Evolutionary conservation across 2,113 vertebrate genomes (phyloP).

Genomic region (Melospiza melodia): DNA sequence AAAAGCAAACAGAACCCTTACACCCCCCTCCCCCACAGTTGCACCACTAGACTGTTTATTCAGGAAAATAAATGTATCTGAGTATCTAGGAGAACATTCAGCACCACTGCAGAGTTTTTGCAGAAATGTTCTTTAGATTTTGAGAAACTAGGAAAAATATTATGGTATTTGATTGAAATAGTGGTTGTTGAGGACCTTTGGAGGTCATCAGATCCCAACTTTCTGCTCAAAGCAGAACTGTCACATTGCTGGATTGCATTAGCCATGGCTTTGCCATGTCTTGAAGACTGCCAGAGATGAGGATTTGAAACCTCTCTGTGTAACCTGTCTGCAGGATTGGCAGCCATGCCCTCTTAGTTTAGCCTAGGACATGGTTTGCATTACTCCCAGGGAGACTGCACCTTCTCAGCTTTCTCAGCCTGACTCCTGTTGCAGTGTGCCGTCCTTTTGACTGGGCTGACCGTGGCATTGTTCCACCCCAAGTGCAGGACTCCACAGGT

Average conservation of each 20-base stretch:
- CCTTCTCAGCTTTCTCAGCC: background rate
- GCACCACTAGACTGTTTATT: background rate
- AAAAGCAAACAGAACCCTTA: background rate
- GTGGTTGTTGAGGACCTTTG: background rate
- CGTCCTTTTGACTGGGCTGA: background rate
- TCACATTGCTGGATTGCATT: background rate
- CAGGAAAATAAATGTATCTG: background rate
- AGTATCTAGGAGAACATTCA: background rate
- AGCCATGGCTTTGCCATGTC: background rate
- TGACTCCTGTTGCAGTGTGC: fast-evolving
- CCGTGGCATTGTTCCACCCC: background rate
- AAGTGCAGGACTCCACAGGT: background rate
- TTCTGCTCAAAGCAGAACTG: background rate
- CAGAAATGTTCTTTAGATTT: background rate
- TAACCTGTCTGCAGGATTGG: background rate
- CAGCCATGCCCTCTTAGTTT: background rate
- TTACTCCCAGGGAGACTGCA: background rate
- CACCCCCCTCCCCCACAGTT: background rate
- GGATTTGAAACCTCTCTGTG: background rate
- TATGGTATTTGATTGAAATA: background rate
- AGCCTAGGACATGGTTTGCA: background rate
- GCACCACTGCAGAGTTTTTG: background rate
- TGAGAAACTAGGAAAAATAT: background rate
- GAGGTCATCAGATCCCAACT: background rate
- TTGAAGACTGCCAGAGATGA: background rate